Evolutionary conservation across 2,113 vertebrate species (phyloP), one percentile per base, ranked within the genome.

Genomic region (Protobothrops flavoviridis): DNA sequence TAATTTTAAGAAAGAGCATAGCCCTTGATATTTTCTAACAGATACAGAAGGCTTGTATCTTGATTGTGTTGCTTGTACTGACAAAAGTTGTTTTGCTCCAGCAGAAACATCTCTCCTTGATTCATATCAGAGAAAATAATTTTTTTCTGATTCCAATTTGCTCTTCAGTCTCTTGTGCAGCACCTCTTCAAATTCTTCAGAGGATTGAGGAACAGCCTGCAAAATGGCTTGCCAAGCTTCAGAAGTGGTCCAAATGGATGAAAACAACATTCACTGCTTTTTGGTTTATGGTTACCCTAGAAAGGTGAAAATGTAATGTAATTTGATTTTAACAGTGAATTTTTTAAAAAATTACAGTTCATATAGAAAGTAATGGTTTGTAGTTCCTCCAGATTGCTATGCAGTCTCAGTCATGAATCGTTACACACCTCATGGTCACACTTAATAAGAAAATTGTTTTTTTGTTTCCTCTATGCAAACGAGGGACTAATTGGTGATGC

Each of bases 401-500:
- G 74, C 74, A 43, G 39, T 0, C 81, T 85, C 93, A 0, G 0
- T 43, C 48, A 85, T 45, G n/a, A 89, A 61, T 93, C 59, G 81
- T 2, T 48, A 88, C 15, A 33, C 6, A 48, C 15, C 3, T 45
- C 50, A 74, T 24, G 61, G 88, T 59, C 1, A 85, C 55, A 43
- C 87, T 33, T 93, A 92, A 89, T 93, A 95, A 90, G 4, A 39
- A 53, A 94, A 88, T 90, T 9, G 50, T n/a, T 55, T 52, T 59
- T 59, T 69, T 87, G 0, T 86, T 81, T 94, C 90, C 59, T 95
- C 64, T 87, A 91, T 93, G 61, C 89, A 53, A 96, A 24, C 90
- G 85, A 21, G 87, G 93, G 45, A 48, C 95, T 93, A 92, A 96
- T 95, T 97, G 92, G 94, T 52, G 91, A 11, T 95, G 5, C 13